A percentile compares a stretch with the other conserved stretches of the same genome.
Conservation (phyloP, 2,113 vertebrate genomes). For the Rhabdornis inornatus region DNA sequence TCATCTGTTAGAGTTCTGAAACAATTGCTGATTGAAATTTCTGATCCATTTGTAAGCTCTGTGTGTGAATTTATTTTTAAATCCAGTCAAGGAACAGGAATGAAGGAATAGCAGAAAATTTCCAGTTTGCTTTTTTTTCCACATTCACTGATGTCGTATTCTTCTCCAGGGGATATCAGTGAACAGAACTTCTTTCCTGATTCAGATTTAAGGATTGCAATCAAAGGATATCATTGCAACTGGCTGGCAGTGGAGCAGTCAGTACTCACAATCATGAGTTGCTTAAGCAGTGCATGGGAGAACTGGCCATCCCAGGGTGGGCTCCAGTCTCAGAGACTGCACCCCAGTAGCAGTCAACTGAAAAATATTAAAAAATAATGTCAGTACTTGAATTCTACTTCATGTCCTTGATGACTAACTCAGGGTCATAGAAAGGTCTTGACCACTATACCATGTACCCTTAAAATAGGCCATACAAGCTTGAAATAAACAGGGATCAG, state of each 20-base stretch:
- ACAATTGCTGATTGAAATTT: neutral
- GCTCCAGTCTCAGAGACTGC: neutral
- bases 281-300: neutral
- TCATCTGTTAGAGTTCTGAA: neutral
- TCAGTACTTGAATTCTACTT: neutral
- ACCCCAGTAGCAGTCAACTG: neutral
- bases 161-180: neutral
- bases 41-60: neutral
- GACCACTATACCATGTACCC: neutral
- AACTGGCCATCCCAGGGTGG: neutral
- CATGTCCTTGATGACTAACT: neutral
- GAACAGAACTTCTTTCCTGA: neutral
- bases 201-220: neutral
- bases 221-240: neutral
- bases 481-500: neutral
- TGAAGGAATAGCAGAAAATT: neutral
- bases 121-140: neutral
- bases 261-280: neutral
- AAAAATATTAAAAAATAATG: neutral
- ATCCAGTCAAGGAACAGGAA: neutral
- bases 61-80: neutral
- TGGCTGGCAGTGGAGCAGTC: neutral
- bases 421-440: neutral
- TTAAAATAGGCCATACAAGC: neutral
- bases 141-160: neutral